phyloP scores from a whole-genome alignment of 2,113 vertebrate species.

The Asarcornis scutulata region DNA sequence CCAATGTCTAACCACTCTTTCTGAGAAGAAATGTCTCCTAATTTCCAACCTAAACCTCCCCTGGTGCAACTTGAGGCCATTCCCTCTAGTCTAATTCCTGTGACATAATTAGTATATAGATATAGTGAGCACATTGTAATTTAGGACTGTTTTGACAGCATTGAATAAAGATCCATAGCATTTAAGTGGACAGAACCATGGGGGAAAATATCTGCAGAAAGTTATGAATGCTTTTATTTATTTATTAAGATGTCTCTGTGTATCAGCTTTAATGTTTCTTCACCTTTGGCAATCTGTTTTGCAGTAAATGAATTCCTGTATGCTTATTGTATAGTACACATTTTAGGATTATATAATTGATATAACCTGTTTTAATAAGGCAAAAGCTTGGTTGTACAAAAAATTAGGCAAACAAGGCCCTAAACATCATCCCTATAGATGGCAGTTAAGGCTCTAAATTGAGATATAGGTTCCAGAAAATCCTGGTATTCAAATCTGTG shows the following conservation, averaged over 20 bases:
- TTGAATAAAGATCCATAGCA: neutral
- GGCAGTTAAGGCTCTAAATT: neutral
- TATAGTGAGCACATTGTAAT: neutral
- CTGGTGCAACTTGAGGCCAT: too few relatives aligned
- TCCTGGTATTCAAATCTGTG: neutral
- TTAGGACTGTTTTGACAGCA: neutral
- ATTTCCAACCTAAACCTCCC: too few relatives aligned
- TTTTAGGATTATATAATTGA: neutral
- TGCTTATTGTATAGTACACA: neutral
- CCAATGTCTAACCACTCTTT: too few relatives aligned
- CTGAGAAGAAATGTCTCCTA: too few relatives aligned
- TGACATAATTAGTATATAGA: neutral
- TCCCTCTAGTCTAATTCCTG: neutral
- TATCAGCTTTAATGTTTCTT: neutral
- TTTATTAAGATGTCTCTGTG: neutral
- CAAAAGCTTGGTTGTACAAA: neutral
- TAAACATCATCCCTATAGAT: neutral
- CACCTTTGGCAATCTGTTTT: neutral
- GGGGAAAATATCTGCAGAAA: neutral
- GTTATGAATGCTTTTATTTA: neutral
- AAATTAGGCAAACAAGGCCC: neutral
- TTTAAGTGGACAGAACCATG: neutral
- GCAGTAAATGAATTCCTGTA: neutral
- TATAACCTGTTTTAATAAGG: neutral
- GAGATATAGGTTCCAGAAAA: neutral